A percentile compares a stretch with the other conserved stretches of the same genome.
These are phyloP conservation scores for Sebastes hubbsi DNA, from an alignment of 2,797 vertebrate genomes.

Conservation along the genomic window DNA sequence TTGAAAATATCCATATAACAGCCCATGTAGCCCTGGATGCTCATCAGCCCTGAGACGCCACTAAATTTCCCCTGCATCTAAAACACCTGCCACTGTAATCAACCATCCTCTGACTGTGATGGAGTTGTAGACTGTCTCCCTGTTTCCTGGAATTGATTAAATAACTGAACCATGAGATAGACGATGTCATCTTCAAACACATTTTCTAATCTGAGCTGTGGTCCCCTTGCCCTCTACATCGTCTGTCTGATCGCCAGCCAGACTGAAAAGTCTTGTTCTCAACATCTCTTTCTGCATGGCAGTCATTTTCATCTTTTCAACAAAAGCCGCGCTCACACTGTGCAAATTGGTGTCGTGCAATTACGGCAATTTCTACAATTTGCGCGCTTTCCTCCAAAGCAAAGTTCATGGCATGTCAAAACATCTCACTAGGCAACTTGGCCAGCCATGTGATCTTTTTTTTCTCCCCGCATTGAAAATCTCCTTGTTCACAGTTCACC, in stretches of 20 bases:
- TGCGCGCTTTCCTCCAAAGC: constrained; percentile 44
- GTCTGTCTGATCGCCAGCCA: constrained; percentile 40
- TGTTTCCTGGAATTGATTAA: constrained; percentile 59
- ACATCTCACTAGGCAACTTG: constrained; percentile 67
- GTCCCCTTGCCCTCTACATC: constrained; percentile 22
- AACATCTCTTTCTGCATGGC: constrained; percentile 19
- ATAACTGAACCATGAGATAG: constrained; percentile 60
- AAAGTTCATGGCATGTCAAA: constrained; percentile 71
- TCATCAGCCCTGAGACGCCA: constrained; percentile 59
- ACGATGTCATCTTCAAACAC: constrained; percentile 60
- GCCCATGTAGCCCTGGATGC: constrained; percentile 6
- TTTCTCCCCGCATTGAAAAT: constrained; percentile 47
- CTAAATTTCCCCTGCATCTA: constrained; percentile 50
- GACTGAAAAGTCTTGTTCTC: constrained; percentile 17
- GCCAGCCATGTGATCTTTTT: constrained; percentile 61
- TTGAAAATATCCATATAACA: constrained; percentile 28
- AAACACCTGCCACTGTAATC: constrained; percentile 65
- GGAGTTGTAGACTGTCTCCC: constrained; percentile 38
- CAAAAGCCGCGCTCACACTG: constrained; percentile 47
- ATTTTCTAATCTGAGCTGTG: constrained; percentile 40
- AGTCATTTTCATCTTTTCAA: constrained; percentile 58
- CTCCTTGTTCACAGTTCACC: constrained; percentile 65
- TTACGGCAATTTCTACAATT: constrained; percentile 70
- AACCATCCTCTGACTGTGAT: constrained; percentile 50
- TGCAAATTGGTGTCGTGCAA: constrained; percentile 62